Base-by-base conservation (phyloP, 2,797 vertebrate genomes). In the Ibycter americanus region DNA sequence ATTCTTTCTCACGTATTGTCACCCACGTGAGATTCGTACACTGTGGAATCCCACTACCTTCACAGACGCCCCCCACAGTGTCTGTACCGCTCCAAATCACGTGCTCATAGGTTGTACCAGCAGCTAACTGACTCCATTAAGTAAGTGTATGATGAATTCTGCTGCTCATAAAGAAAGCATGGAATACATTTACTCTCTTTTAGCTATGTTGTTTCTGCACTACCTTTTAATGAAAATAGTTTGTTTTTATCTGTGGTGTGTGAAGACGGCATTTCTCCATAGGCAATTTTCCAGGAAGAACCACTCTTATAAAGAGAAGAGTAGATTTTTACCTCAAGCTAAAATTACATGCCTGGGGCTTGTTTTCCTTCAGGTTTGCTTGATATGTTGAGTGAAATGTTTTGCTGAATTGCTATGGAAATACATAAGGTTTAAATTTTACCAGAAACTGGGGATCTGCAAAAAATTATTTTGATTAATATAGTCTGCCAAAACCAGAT, bases 381-480 rank as follows among this genome's bases (percentile, higher is more conserved):
- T 90, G 26, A 40, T 34, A 16, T 8, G 34, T 11, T 70, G 51
- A 70, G 29, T 62, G 29, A 86, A 83, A 62, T 6, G 8, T 66
- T 88, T 77, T 90, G 46, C 51, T 73, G 56, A 74, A 62, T 74
- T 89, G n/a, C 47, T 74, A 2, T 66, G 11, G 32, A 83, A 87
- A 58, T 78, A 73, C 6, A 15, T 27, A 8, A 38, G 15, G 29
- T 89, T 92, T 55, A 90, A 74, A 63, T 81, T 71, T 74, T 86
- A 23, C 32, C 56, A 81, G 40, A 91, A 90, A 34, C 16, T 55
- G 23, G 8, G 40, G 36, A 92, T 81, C 31, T 87, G 44, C 20
- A 63, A 92, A 81, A 92, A 71, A 81, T 32, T 47, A 5, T 34
- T 90, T 86, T 81, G 25, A 77, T 86, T 42, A 51, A 78, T 49